Base-by-base conservation (phyloP, 2,797 vertebrate species). In the Uromys caudimaculatus region DNA sequence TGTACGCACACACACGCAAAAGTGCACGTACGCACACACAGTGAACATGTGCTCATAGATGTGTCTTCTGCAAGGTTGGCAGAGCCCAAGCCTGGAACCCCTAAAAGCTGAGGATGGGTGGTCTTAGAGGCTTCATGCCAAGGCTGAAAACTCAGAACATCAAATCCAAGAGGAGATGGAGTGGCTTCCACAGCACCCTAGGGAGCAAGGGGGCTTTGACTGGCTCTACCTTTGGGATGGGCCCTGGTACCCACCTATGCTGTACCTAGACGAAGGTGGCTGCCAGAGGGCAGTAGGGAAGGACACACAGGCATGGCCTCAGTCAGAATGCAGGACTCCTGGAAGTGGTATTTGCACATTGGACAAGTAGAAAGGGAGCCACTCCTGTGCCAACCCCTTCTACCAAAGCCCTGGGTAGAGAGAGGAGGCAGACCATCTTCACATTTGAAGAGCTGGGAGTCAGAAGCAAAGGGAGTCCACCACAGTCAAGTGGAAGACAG, bases 371-470 rank as follows among this genome's bases (percentile, higher is more conserved):
- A 1, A 10, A 7, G 0, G 0, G 14, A 56, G 56, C 54, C 56
- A 17, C 12, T 5, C n/a, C 54, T 19, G 11, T 0, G 29, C 64
- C 89, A 27, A 14, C n/a, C 50, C 58, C 73, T n/a, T n/a, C n/a
- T 16, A 32, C 38, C 50, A 5, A 73, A 76, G 12, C 32, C 76
- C 58, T 4, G 0, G 10, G 3, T 6, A 0, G 13, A 19, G 24
- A 23, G 41, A 11, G 0, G 0, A 58, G 56, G 35, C 60, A 4
- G 0, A 0, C 3, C 0, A 0, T 2, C 69, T 71, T 64, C 8
- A 17, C 16, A 38, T n/a, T 24, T 0, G 3, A 58, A 47, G 21
- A 32, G 32, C 50, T 38, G 8, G 1, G 17, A 41, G 52, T 29
- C 32, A 0, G 10, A n/a, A 19, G 24, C 11, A 4, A 24, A 27